phyloP scores from a whole-genome alignment of 2,113 vertebrate species.

The Tenrec ecaudatus region DNA sequence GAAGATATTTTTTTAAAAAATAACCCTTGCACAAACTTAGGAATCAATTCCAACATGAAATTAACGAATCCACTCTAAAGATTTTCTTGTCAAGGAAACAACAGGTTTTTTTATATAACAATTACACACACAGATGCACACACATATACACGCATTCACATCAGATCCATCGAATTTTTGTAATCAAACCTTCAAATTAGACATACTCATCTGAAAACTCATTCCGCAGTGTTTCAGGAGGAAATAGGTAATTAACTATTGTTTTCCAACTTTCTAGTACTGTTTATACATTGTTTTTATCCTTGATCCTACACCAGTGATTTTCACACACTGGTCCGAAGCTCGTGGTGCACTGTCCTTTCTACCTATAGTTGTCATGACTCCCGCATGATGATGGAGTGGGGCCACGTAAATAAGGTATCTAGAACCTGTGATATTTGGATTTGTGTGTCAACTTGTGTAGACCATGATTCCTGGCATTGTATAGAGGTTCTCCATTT shows the following conservation, averaged over 20 bases:
- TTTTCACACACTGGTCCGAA: background rate
- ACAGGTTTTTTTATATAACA: slow-evolving; percentile 9
- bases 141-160: background rate
- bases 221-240: background rate
- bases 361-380: background rate
- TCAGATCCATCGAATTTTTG: background rate
- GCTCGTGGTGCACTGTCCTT: background rate
- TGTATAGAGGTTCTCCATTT: background rate
- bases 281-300: slow-evolving; percentile 22
- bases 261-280: background rate
- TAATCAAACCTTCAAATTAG: slow-evolving; percentile 24
- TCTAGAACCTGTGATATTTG: background rate
- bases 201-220: background rate
- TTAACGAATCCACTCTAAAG: slow-evolving; percentile 19
- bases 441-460: too few species aligned
- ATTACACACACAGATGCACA: background rate
- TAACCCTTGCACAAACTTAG: background rate
- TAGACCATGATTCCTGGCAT: background rate
- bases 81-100: slow-evolving; percentile 54
- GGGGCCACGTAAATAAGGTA: background rate
- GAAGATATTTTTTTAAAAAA: background rate
- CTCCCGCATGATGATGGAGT: background rate
- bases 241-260: slow-evolving; percentile 1
- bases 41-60: slow-evolving; percentile 28
- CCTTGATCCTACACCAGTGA: background rate